A percentile compares a stretch with the other conserved stretches of the same genome.
These are phyloP conservation scores for Delphinapterus leucas DNA, from an alignment of 2,113 vertebrate genomes.

Conservation along the genomic window DNA sequence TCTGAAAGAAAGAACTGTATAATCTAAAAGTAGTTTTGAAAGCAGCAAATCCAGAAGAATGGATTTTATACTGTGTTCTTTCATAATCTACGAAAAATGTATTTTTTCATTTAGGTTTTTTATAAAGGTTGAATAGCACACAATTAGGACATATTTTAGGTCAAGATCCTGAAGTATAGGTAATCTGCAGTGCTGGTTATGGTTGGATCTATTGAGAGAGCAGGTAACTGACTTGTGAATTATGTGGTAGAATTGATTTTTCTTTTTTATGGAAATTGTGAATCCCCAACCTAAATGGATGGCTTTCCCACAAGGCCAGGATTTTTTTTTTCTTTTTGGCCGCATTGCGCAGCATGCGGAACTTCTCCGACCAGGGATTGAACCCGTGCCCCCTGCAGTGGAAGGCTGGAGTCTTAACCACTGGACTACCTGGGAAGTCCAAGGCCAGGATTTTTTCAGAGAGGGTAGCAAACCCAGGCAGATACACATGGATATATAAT, in stretches of 20 bases:
- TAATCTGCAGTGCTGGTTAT: not conserved
- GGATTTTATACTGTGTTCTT: not conserved
- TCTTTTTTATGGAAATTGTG: not conserved
- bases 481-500: not conserved
- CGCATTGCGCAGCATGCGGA: accelerated
- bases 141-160: not conserved
- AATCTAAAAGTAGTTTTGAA: not conserved
- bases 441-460: not conserved
- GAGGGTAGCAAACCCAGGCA: not conserved
- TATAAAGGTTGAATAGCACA: not conserved
- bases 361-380: too few species aligned
- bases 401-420: too few species aligned
- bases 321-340: not conserved
- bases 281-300: not conserved
- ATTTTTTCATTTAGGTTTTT: not conserved
- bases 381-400: too few species aligned
- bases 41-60: not conserved
- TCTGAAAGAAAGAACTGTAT: not conserved
- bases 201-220: not conserved
- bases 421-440: too few species aligned
- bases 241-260: not conserved
- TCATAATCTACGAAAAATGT: not conserved
- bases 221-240: not conserved
- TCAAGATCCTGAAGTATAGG: not conserved
- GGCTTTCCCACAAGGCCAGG: not conserved